Percentiles rank a stretch among this genome's conserved stretches.
These are phyloP conservation scores for Pedionomus torquatus DNA, from an alignment of 2,113 vertebrate genomes.

Conservation along the genomic window DNA sequence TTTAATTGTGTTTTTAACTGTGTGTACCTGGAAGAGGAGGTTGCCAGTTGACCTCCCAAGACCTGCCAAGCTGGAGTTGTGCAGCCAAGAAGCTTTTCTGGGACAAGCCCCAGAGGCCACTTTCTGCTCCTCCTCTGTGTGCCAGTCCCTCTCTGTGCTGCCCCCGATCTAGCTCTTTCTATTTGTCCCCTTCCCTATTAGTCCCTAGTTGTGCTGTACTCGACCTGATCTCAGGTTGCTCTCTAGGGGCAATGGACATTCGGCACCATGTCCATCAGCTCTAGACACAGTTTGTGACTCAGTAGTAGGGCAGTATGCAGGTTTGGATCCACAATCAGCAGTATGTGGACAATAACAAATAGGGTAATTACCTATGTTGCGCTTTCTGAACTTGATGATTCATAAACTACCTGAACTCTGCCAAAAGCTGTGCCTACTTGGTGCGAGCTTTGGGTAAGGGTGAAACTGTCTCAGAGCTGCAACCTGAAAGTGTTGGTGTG, in stretches of 20 bases:
- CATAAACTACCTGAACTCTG: background rate
- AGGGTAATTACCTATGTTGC: background rate
- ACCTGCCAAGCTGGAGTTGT: background rate
- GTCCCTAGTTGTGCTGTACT: background rate
- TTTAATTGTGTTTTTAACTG: background rate
- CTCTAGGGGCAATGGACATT: background rate
- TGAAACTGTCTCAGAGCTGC: background rate
- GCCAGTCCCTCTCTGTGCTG: background rate
- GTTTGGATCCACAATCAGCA: background rate
- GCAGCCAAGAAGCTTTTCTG: background rate
- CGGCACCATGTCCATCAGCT: accelerated
- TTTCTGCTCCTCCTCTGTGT: background rate
- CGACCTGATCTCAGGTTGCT: accelerated
- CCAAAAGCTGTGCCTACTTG: background rate
- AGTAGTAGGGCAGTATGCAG: background rate
- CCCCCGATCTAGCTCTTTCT: background rate
- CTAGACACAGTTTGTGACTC: background rate
- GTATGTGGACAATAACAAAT: background rate
- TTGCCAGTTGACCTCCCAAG: background rate
- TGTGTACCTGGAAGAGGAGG: background rate
- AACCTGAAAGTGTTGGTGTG: background rate
- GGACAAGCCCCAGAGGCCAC: background rate
- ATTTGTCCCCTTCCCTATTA: background rate
- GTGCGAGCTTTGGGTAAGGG: background rate
- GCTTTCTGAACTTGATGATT: background rate